These are phyloP conservation scores for Diuraphis noxia DNA, from an alignment of 1,140 invertebrate species.

Conservation along the genomic window DNA sequence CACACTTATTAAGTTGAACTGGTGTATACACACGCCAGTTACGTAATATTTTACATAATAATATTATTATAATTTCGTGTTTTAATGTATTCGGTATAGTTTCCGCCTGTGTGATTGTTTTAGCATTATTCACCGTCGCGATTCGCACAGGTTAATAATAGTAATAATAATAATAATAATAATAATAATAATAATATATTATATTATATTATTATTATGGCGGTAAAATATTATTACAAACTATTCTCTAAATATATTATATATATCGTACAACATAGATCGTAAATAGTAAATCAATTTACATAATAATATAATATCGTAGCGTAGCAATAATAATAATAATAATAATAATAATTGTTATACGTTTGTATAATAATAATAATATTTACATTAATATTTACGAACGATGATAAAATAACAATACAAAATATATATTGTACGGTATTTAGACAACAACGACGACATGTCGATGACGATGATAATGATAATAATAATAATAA, in stretches of 20 bases:
- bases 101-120: not conserved
- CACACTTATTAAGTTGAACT: not conserved
- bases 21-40: not conserved
- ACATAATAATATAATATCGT: slow-evolving; percentile 3
- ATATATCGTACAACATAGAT: not conserved
- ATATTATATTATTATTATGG: not conserved
- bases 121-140: too few species aligned
- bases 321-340: not conserved
- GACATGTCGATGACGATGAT: not conserved
- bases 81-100: not conserved
- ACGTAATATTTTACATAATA: not conserved
- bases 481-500: too few species aligned
- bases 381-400: slow-evolving; percentile 4
- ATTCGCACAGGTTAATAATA: not conserved
- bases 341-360: not conserved
- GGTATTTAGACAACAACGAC: not conserved
- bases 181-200: slow-evolving; percentile 1
- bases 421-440: slow-evolving; percentile 1
- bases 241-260: not conserved
- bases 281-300: slow-evolving; percentile 3
- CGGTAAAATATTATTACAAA: not conserved
- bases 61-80: not conserved
- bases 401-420: not conserved
- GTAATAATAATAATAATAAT: not conserved
- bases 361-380: not conserved